A percentile compares a stretch with the other conserved stretches of the same genome.
Evolutionary conservation across 1,140 invertebrate species (phyloP).

Genomic region (Glomeris maerens): DNA sequence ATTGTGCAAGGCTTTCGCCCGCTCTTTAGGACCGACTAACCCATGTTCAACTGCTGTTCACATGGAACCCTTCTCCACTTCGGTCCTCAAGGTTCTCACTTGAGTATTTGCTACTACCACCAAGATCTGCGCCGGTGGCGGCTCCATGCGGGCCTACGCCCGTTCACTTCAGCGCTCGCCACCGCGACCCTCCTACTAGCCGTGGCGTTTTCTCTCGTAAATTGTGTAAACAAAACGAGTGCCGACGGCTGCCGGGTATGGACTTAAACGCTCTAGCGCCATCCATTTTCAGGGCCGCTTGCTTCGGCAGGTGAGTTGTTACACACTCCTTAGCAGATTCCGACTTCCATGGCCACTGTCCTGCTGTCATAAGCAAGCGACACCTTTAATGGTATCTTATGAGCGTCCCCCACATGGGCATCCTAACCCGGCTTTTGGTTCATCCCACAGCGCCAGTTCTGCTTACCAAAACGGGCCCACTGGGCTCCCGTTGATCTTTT

Average conservation of each 20-base stretch:
- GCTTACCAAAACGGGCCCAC: conserved; percentile 45
- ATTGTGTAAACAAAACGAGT: conserved; percentile 20
- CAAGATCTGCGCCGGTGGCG: conserved; percentile 28
- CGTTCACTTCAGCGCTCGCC: conserved; percentile 29
- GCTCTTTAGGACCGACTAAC: conserved; percentile 58
- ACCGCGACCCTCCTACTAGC: conserved; percentile 33
- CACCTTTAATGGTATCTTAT: conserved; percentile 30
- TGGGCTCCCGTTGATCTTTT: conserved; percentile 27
- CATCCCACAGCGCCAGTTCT: conserved; percentile 41
- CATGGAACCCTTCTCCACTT: conserved; percentile 75
- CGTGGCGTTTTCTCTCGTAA: conserved; percentile 21
- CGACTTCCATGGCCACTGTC: conserved; percentile 81
- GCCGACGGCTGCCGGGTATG: conserved; percentile 47
- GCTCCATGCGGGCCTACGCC: conserved; percentile 22
- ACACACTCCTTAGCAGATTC: conserved; percentile 77
- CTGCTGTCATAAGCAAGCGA: conserved; percentile 55
- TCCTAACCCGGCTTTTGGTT: conserved; percentile 24
- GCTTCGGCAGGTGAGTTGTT: conserved; percentile 79
- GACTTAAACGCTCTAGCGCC: conserved; percentile 61
- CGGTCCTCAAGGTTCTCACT: conserved; percentile 5
- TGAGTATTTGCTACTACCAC: conserved; percentile 40
- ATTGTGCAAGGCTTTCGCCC: conserved; percentile 30
- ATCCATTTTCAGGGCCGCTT: conserved; percentile 84
- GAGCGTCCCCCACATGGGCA: conserved; percentile 22
- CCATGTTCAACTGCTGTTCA: conserved; percentile 78